Evolutionary conservation across 2,888 invertebrate species (phyloP).

Genomic region (Macaria notata): DNA sequence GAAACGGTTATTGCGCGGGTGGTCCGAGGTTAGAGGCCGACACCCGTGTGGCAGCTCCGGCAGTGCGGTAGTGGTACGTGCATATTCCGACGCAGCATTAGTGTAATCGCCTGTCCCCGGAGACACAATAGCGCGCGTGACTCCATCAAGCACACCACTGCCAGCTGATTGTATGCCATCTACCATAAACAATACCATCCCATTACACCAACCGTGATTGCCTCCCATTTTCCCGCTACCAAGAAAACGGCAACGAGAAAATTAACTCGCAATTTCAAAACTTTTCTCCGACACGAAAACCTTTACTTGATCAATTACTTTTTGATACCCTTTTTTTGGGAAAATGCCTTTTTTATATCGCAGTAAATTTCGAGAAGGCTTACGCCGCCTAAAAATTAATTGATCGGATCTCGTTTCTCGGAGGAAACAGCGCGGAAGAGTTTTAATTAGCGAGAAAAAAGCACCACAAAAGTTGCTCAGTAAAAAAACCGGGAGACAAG

Average conservation of each 20-base stretch:
- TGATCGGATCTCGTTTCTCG: constrained; percentile 80
- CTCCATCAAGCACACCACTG: constrained; percentile 46
- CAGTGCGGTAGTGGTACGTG: constrained; percentile 46
- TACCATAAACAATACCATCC: constrained; percentile 50
- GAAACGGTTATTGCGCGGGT: constrained; percentile 11
- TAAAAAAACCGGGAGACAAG: constrained; percentile 79
- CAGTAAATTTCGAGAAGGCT: constrained; percentile 76
- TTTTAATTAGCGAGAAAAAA: constrained; percentile 82
- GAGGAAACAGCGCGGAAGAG: constrained; percentile 81
- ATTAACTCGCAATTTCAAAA: constrained; percentile 39
- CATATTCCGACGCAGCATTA: constrained; percentile 44
- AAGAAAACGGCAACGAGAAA: constrained; percentile 44
- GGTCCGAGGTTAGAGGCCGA: constrained; percentile 26
- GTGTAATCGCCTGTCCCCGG: constrained; percentile 50
- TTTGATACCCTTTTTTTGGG: constrained; percentile 65
- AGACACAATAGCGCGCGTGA: constrained; percentile 66
- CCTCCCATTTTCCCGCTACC: constrained; percentile 44
- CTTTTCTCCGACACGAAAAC: constrained; percentile 41
- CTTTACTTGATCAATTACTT: constrained; percentile 71
- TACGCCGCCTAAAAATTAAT: constrained; percentile 79
- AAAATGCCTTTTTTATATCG: constrained; percentile 68
- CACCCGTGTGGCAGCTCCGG: constrained; percentile 41
- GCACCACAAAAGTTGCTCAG: constrained; percentile 76
- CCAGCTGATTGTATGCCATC: constrained; percentile 49
- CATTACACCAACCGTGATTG: constrained; percentile 48